Evolutionary conservation across 2,113 vertebrate species (phyloP), one percentile per base, ranked within the genome.

Genomic region (Bambusicola thoracicus): DNA sequence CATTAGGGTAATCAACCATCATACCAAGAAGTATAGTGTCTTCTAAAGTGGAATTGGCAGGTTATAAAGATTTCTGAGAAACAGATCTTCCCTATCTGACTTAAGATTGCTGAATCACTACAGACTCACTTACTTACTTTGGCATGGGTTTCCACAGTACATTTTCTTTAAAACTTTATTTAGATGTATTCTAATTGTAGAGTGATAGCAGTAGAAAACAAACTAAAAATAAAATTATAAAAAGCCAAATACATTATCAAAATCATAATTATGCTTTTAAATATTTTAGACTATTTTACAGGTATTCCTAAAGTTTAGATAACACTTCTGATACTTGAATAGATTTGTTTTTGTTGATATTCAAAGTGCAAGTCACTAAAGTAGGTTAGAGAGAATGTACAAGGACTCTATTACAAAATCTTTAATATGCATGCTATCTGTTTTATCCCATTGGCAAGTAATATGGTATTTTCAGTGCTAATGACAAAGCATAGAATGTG

Each of bases 21-120:
- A 62, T 55, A 62, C 21, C 0, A 0, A 81, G 56, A 85, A 85
- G 86, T 84, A 69, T 0, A 90, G 14, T 76, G 44, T 94, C 86
- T 91, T 84, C 38, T 79, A 76, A 94, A 93, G 69, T 70, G 53
- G 56, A 90, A 93, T 7, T 87, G 92, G 75, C 80, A 92, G 40
- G 62, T 89, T 68, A 44, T 76, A 87, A 87, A 86, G 34, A 32
- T 53, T 90, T 89, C 53, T 84, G 59, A 84, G 74, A 92, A 93
- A 32, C 22, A 65, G 36, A 69, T 79, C 87, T 79, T 91, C 58
- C n/a, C 22, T 65, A 22, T 61, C n/a, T 65, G 74, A 78, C 6
- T 74, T 51, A 59, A 76, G 48, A 38, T 30, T 81, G 70, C 74
- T 93, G 74, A 93, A 91, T 82, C 77, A 79, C 66, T 87, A 38